Conservation (phyloP, 2,888 invertebrate species). For the Ochropleura plecta region DNA sequence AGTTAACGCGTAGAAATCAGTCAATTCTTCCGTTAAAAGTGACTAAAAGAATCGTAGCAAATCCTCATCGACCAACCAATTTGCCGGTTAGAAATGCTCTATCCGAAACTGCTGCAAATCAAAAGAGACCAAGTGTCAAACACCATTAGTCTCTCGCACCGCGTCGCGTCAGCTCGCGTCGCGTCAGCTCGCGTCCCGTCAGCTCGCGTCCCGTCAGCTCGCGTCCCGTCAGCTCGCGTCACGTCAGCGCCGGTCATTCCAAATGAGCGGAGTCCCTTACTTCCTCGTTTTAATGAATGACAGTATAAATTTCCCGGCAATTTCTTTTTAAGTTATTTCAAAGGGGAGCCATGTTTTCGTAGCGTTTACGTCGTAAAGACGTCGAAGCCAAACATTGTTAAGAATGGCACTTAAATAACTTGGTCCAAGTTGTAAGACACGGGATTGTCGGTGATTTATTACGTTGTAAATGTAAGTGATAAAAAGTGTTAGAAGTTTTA, state of each 20-base stretch:
- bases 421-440: slow-evolving; percentile 60
- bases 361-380: slow-evolving; percentile 76
- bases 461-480: slow-evolving; percentile 57
- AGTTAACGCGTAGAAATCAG: not conserved
- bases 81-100: not conserved
- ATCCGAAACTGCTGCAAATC: slow-evolving; percentile 22
- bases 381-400: slow-evolving; percentile 80
- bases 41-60: not conserved
- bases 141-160: slow-evolving; percentile 12
- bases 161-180: slow-evolving; percentile 18
- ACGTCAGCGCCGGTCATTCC: slow-evolving; percentile 48
- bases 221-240: slow-evolving; percentile 14
- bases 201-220: slow-evolving; percentile 30
- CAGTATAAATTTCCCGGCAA: slow-evolving; percentile 67
- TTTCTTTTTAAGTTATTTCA: slow-evolving; percentile 74
- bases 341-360: slow-evolving; percentile 76
- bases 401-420: slow-evolving; percentile 76
- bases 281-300: slow-evolving; percentile 70
- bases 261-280: slow-evolving; percentile 52
- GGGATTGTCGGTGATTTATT: slow-evolving; percentile 55
- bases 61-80: not conserved
- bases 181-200: slow-evolving; percentile 29
- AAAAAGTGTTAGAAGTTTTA: slow-evolving; percentile 58
- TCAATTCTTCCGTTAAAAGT: not conserved
- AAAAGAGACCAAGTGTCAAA: slow-evolving; percentile 37